A percentile compares a stretch with the other conserved stretches of the same genome.
These are phyloP conservation scores for Gorilla gorilla DNA, from an alignment of 2,113 vertebrate species.

Conservation along the genomic window DNA sequence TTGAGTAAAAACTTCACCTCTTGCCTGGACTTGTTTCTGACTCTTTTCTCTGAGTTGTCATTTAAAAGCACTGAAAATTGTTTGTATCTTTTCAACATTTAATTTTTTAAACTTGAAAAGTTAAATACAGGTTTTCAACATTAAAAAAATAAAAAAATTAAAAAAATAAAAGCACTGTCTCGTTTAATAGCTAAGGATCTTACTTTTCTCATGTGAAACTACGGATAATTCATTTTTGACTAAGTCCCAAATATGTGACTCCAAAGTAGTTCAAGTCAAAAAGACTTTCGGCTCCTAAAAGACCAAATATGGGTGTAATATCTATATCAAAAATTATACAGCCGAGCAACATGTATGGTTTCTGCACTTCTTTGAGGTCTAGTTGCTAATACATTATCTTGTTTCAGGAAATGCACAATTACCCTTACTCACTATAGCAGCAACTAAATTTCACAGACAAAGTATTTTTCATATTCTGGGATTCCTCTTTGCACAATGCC, in stretches of 20 bases:
- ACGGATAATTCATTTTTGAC: not conserved
- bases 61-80: not conserved
- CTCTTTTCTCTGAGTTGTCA: not conserved
- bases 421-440: not conserved
- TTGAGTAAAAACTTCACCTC: not conserved
- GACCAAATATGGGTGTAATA: not conserved
- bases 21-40: not conserved
- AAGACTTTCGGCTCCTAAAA: not conserved
- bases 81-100: no score
- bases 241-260: not conserved
- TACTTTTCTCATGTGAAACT: not conserved
- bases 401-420: not conserved
- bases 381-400: fast-evolving
- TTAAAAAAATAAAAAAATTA: no score
- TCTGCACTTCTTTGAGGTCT: not conserved
- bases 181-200: not conserved
- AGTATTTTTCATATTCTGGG: not conserved
- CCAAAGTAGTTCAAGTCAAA: no score
- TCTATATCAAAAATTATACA: not conserved
- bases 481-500: not conserved
- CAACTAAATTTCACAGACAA: not conserved
- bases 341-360: not conserved
- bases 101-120: no score
- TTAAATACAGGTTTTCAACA: no score
- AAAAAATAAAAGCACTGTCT: not conserved